phyloP scores from a whole-genome alignment of 2,888 invertebrate species.

The Acleris emargana region DNA sequence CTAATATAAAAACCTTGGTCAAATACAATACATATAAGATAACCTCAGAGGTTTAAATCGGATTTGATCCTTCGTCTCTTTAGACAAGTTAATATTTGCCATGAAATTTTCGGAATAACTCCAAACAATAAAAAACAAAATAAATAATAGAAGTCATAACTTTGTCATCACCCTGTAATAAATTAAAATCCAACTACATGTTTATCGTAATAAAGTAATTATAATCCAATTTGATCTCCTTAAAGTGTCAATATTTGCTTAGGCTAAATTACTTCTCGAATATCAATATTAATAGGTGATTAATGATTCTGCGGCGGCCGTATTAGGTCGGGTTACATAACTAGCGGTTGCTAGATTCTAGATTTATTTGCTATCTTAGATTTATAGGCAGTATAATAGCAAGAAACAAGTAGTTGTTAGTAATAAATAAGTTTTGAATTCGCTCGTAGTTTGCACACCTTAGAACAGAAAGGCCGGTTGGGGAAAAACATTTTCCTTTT shows the following conservation, averaged over 20 bases:
- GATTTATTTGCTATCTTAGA: constrained; percentile 30
- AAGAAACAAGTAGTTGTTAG: constrained; percentile 34
- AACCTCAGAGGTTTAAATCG: no score
- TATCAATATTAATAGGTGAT: constrained; percentile 28
- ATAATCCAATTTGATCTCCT: constrained; percentile 23
- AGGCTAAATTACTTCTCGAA: constrained; percentile 3
- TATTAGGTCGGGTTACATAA: constrained; percentile 27
- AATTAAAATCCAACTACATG: no score
- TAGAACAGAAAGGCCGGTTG: constrained; percentile 8
- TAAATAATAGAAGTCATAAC: no score
- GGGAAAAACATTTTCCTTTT: background rate
- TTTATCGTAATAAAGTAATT: constrained; percentile 15
- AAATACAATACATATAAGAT: no score
- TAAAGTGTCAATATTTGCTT: constrained; percentile 24
- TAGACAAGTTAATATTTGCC: no score
- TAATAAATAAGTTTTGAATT: constrained; percentile 33
- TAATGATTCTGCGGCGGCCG: constrained; percentile 3
- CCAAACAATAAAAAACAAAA: no score
- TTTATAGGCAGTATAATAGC: constrained; percentile 34
- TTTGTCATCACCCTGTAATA: no score
- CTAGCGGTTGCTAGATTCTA: constrained; percentile 26
- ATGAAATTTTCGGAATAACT: no score
- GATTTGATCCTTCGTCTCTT: no score
- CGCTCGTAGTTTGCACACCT: constrained; percentile 19
- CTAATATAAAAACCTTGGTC: no score